A percentile compares a stretch with the other conserved stretches of the same genome.
phyloP scores from a whole-genome alignment of 2,797 vertebrate species.

The Microcaecilia unicolor region DNA sequence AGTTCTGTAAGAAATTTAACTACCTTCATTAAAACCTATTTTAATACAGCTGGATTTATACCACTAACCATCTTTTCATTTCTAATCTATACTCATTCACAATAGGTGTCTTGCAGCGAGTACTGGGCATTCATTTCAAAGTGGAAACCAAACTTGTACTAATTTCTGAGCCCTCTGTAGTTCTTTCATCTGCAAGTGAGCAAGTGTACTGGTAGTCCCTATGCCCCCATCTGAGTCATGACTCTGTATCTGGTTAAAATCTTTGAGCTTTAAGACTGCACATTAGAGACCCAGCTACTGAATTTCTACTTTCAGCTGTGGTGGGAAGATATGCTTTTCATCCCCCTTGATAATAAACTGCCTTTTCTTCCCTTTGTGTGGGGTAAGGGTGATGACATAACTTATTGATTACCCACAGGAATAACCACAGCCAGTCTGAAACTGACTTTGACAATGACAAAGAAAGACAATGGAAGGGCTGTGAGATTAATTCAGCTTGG shows the following conservation, averaged over 20 bases:
- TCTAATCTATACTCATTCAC: constrained; percentile 22
- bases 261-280: constrained; percentile 48
- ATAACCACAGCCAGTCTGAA: constrained; percentile 35
- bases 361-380: constrained; percentile 21
- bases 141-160: constrained; percentile 7
- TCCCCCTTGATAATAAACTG: constrained; percentile 43
- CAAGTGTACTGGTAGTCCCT: constrained; percentile 28
- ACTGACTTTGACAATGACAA: constrained; percentile 57
- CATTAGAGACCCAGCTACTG: constrained; percentile 49
- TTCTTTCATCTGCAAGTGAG: constrained; percentile 30
- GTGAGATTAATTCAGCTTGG: constrained; percentile 23
- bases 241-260: constrained; percentile 58
- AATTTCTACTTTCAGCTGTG: constrained; percentile 48
- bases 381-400: constrained; percentile 55
- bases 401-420: constrained; percentile 60
- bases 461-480: constrained; percentile 44
- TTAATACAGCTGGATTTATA: constrained; percentile 17
- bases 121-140: constrained; percentile 12
- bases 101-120: constrained; percentile 12
- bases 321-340: constrained; percentile 41
- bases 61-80: constrained; percentile 36
- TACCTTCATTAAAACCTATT: constrained; percentile 13
- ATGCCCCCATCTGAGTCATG: constrained; percentile 34
- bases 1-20: constrained; percentile 5
- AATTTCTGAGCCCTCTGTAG: constrained; percentile 6